A percentile compares a stretch with the other conserved stretches of the same genome.
Evolutionary conservation across 2,113 vertebrate genomes (phyloP).

Genomic region (Oreotragus oreotragus): DNA sequence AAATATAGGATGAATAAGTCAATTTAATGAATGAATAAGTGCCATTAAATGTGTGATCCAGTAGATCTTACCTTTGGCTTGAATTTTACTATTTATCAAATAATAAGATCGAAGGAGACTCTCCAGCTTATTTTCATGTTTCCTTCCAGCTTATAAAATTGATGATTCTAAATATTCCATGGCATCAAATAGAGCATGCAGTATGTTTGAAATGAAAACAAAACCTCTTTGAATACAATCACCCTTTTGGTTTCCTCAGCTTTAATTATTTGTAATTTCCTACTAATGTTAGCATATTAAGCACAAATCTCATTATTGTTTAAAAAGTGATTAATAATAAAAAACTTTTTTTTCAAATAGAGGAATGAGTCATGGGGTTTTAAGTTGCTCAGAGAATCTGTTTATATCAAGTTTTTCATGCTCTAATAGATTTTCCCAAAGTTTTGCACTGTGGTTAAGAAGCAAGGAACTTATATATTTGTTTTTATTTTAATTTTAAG

Average conservation of each 20-base stretch:
- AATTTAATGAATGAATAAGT: background rate
- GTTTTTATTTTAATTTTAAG: background rate
- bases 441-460: background rate
- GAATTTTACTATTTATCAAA: conserved; percentile 19
- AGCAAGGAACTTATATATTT: background rate
- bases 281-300: background rate
- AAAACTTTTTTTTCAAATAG: background rate
- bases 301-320: background rate
- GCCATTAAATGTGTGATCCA: background rate
- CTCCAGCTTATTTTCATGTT: background rate
- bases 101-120: background rate
- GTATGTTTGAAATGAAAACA: background rate
- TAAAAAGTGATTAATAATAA: background rate
- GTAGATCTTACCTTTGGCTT: background rate
- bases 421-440: background rate
- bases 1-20: background rate
- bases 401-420: background rate
- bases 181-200: background rate
- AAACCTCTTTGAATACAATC: background rate
- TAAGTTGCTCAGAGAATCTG: background rate
- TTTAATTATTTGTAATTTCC: background rate
- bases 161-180: background rate
- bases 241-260: background rate
- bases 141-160: background rate
- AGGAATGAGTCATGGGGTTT: background rate